A percentile compares a stretch with the other conserved stretches of the same genome.
These are phyloP conservation scores for Caenorhabditis angaria DNA, from an alignment of 2,888 invertebrate genomes.

Conservation along the genomic window DNA sequence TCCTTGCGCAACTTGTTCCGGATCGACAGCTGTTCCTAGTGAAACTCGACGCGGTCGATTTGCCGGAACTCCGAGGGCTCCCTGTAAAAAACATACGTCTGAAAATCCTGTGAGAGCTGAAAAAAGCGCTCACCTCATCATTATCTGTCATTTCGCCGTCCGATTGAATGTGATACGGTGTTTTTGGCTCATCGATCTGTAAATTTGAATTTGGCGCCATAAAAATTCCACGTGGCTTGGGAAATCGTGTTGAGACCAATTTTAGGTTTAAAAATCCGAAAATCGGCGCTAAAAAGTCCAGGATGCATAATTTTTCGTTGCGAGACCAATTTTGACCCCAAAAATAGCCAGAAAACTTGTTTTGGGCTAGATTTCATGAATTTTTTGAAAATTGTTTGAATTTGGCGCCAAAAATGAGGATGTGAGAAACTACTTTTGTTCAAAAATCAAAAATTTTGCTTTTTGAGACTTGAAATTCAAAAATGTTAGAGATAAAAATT, in stretches of 20 bases:
- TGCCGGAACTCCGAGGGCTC: constrained; percentile 24
- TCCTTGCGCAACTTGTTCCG: constrained; percentile 56
- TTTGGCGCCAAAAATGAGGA: too few species aligned
- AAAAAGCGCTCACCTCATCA: constrained; percentile 65
- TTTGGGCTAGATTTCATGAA: neutral
- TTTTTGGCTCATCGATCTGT: constrained; percentile 87
- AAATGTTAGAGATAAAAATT: too few species aligned
- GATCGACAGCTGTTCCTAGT: constrained; percentile 65
- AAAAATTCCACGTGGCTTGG: neutral
- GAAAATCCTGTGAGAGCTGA: neutral
- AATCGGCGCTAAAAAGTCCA: too few species aligned
- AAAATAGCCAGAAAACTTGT: too few species aligned
- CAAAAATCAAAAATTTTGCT: too few species aligned
- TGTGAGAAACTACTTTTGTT: too few species aligned
- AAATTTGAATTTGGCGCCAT: too few species aligned
- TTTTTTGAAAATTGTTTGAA: constrained; percentile 1
- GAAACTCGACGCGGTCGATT: constrained; percentile 58
- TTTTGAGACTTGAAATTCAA: too few species aligned
- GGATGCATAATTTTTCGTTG: too few species aligned
- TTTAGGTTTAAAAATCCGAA: too few species aligned
- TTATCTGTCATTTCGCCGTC: constrained; percentile 73
- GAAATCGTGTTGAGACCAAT: too few species aligned
- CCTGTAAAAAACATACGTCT: neutral
- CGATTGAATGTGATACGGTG: constrained; percentile 83
- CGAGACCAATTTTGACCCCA: neutral